A percentile compares a stretch with the other conserved stretches of the same genome.
Conservation (phyloP, 2,888 invertebrate genomes). For the Lysandra bellargus region DNA sequence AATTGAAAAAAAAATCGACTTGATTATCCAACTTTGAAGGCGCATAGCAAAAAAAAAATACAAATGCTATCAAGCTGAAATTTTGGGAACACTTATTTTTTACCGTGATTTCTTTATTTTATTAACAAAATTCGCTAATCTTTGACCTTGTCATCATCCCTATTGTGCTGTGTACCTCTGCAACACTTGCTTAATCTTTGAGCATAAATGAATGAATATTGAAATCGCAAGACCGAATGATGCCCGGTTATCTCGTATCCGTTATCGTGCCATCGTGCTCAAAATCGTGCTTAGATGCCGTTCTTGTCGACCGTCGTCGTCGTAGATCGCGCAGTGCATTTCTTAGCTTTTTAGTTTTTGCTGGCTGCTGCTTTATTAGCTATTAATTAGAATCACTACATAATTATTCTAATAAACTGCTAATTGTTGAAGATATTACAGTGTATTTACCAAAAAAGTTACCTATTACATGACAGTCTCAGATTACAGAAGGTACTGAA, state of each 20-base stretch:
- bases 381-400: neutral
- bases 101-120: too few species aligned
- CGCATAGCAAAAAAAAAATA: too few species aligned
- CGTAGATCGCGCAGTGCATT: neutral
- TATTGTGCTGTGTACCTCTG: neutral
- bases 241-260: too few species aligned
- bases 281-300: neutral
- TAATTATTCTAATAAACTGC: neutral
- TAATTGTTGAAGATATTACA: neutral
- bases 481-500: slow-evolving; percentile 5
- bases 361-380: neutral
- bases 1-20: too few species aligned
- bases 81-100: too few species aligned
- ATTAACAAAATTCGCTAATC: too few species aligned
- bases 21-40: too few species aligned
- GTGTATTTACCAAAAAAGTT: neutral
- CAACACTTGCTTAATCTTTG: neutral
- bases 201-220: neutral
- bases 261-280: too few species aligned
- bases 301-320: neutral
- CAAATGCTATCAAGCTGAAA: too few species aligned
- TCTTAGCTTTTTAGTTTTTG: neutral
- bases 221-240: neutral
- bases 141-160: too few species aligned
- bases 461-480: neutral